Evolutionary conservation across 37 sponge, comb jelly and placozoan species (phyloP), one percentile per base, ranked within the genome.

Genomic region (Beroe forskalii): DNA sequence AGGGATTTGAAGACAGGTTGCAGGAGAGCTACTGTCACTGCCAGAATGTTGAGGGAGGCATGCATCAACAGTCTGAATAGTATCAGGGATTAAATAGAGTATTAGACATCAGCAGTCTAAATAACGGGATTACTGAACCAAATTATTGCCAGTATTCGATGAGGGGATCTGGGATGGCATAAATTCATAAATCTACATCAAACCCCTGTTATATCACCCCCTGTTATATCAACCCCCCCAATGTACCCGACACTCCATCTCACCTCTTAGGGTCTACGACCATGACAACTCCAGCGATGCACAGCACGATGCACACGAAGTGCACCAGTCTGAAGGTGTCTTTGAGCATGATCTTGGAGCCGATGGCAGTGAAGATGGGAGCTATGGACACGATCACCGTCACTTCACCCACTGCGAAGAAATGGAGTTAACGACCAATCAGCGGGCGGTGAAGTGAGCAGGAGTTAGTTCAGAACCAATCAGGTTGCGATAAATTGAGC

Each of bases 341-440:
- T 27, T 43, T 80, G 4, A 80, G 86, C 25, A 80, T 41, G 48
- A 80, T 35, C 19, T 80, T 80, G 31, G 86, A 80, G 0, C 86
- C 86, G 2, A 80, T 80, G 8, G 86, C 86, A 1, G 86, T 80
- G 55, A 80, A 80, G 27, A 80, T 80, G n/a, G 86, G 86, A n/a
- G 86, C 86, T 42, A 80, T 80, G 25, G 86, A 80, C 2, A 80
- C 35, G 1, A 80, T 80, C 8, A 80, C 86, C 28, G 86, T 80
- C 86, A 80, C 86, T 44, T 80, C 86, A 38, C 86, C 86, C 9
- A 80, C 86, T 80, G 86, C 20, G 32, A 63, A 17, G 17, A 55
- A n/a, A n/a, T n/a, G n/a, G n/a, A n/a, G n/a, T n/a, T n/a, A n/a
- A n/a, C n/a, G n/a, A n/a, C n/a, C n/a, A n/a, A n/a, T n/a, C n/a